Base-by-base conservation (phyloP, 1,140 invertebrate genomes). In the Neodiprion pinetum region DNA sequence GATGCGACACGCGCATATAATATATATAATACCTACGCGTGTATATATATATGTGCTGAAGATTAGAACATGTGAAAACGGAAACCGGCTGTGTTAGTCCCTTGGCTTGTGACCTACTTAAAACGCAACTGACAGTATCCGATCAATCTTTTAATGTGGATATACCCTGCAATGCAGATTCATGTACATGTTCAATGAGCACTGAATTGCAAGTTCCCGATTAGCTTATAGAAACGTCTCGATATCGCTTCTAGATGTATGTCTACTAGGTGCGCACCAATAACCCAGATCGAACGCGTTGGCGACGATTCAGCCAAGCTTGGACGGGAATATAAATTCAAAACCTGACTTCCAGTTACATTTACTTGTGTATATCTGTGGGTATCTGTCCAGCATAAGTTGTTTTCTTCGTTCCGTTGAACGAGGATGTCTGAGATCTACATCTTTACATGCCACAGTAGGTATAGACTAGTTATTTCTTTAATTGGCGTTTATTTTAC, bases 401-500 rank as follows among this genome's bases (percentile, higher is more conserved):
- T 61, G n/a, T 17, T 17, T 12, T 61, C 53, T 61, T 61, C 28
- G 28, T 40, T 40, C 28, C 28, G 28, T 40, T 40, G 28, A 40
- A 40, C 28, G 28, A 40, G 28, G 28, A 40, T 40, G 28, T 40
- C 28, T 40, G 28, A 40, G 28, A 40, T 40, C 28, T 40, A 40
- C 28, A 40, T 40, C 28, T 40, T 40, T 40, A 66, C 48, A 11
- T 7, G 28, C 67, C 48, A 48, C 72, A 67, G 67, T 73, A 67
- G 66, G 21, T 47, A 12, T 49, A 61, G n/a, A 69, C 9, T n/a
- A 47, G 5, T 70, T 9, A 17, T 9, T 50, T 21, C 48, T 28
- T 72, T 5, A n/a, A 23, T 23, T 47, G 40, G 12, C 66, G 50
- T 71, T 67, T 21, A 11, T 66, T 28, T 10, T 71, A 71, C 14